These are phyloP conservation scores for Pristionchus japonicus DNA, from an alignment of 2,888 invertebrate genomes.

Conservation along the genomic window DNA sequence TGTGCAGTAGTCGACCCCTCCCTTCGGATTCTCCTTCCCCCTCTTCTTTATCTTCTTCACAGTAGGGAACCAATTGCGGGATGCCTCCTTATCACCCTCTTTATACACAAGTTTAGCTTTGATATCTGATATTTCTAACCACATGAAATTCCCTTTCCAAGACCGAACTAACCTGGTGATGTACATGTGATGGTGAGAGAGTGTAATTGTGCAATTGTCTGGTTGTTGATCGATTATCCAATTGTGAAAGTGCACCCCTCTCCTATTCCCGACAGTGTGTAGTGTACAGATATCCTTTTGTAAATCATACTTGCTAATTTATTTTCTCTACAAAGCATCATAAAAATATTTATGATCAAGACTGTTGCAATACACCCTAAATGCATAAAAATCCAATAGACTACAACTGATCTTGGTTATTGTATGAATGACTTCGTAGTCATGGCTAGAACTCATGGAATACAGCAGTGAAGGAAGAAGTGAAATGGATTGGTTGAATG, in stretches of 20 bases:
- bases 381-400: not conserved
- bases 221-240: not conserved
- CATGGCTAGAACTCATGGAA: not conserved
- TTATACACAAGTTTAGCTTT: not conserved
- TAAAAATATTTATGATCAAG: slow-evolving; percentile 1
- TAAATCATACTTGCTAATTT: slow-evolving; percentile 18
- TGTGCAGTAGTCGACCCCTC: not conserved
- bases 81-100: not conserved
- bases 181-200: slow-evolving; percentile 16
- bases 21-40: not conserved
- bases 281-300: slow-evolving; percentile 19
- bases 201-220: not conserved
- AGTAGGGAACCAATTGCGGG: slow-evolving; percentile 28
- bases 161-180: slow-evolving; percentile 35
- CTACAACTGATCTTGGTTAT: not conserved
- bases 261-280: not conserved
- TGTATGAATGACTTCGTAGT: not conserved
- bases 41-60: not conserved
- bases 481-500: not conserved
- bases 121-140: not conserved
- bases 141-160: slow-evolving; percentile 17
- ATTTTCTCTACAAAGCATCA: slow-evolving; percentile 16
- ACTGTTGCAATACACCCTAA: not conserved
- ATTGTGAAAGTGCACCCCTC: not conserved
- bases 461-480: not conserved